Base-by-base conservation (phyloP, 1,140 invertebrate species). In the Drosophila nikananu region DNA sequence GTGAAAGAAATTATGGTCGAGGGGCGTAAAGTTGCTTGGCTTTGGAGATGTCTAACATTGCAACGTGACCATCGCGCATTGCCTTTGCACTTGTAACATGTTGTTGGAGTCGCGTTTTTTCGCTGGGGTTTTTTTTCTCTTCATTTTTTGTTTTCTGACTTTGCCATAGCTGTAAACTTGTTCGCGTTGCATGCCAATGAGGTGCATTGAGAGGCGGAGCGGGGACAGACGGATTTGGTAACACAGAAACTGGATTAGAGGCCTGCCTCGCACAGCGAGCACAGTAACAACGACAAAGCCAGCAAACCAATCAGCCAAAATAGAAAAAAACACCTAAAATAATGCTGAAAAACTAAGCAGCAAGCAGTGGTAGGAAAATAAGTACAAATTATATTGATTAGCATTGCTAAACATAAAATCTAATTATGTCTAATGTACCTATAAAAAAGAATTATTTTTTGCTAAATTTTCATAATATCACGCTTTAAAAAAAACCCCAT, bases 61-160 rank as follows among this genome's bases (percentile, higher is more conserved):
- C 83, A 86, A 79, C 83, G 79, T 86, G 83, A 86, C 83, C 83
- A 86, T 86, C 81, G 81, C 74, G 65, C 72, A 72, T 77, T 83
- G 81, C 66, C 76, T 80, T 63, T 83, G 83, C 84, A 89, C 84
- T 87, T 87, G 84, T 84, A 89, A 87, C 84, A 76, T 87, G 84
- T 83, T 87, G 77, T 80, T 66, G 70, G 67, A 73, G 63, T 77
- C 57, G 55, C 62, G 54, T 77, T 78, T 76, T 76, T 77, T 55
- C 19, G 55, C 44, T 25, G 35, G 32, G n/a, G n/a, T 6, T 44
- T 44, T 57, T 57, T 77, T 61, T 15, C 12, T 25, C 5, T 17
- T 17, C 6, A 39, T 49, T 55, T 54, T 49, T 37, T 77, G 55
- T 61, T 61, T 44, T 52, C 54, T 74, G 71, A 51, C 62, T 57